Evolutionary conservation across 2,797 vertebrate genomes (phyloP).

Genomic region (Epinephelus malabaricus): DNA sequence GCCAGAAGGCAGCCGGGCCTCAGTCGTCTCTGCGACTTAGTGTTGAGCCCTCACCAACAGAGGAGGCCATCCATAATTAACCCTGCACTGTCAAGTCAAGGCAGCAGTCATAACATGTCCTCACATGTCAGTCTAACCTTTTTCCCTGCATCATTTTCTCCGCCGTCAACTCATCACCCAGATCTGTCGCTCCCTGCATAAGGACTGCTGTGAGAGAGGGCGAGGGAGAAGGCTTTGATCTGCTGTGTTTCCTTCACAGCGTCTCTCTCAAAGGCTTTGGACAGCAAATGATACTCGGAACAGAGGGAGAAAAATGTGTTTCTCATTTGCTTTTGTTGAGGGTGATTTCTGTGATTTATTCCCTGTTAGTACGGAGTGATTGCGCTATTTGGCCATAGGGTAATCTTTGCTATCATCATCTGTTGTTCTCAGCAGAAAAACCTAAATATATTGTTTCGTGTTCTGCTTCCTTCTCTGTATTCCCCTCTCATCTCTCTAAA

Average conservation of each 20-base stretch:
- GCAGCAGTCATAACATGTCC: slow-evolving; percentile 77
- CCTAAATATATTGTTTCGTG: slow-evolving; percentile 30
- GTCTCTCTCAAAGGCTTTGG: slow-evolving; percentile 69
- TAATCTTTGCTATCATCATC: slow-evolving; percentile 58
- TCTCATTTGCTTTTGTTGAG: slow-evolving; percentile 60
- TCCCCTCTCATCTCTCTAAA: slow-evolving; percentile 44
- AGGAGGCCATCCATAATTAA: slow-evolving; percentile 83
- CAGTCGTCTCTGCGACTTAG: slow-evolving; percentile 64
- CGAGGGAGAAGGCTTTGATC: slow-evolving; percentile 70
- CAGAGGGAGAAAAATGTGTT: slow-evolving; percentile 65
- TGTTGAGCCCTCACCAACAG: slow-evolving; percentile 56
- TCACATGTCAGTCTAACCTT: slow-evolving; percentile 74
- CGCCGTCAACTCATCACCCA: slow-evolving; percentile 67
- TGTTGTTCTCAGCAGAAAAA: slow-evolving; percentile 55
- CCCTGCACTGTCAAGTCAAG: slow-evolving; percentile 73
- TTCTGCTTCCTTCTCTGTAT: slow-evolving; percentile 15
- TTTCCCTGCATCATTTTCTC: slow-evolving; percentile 69
- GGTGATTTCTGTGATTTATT: slow-evolving; percentile 66
- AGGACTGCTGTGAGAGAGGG: slow-evolving; percentile 55
- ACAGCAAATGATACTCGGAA: slow-evolving; percentile 50
- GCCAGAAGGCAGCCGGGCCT: slow-evolving; percentile 68
- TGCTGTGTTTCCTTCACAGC: slow-evolving; percentile 54
- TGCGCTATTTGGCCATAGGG: slow-evolving; percentile 59
- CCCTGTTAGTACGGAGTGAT: slow-evolving; percentile 45
- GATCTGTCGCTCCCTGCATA: slow-evolving; percentile 64